phyloP scores from a whole-genome alignment of 2,113 vertebrate genomes.

The Oryctolagus cuniculus region DNA sequence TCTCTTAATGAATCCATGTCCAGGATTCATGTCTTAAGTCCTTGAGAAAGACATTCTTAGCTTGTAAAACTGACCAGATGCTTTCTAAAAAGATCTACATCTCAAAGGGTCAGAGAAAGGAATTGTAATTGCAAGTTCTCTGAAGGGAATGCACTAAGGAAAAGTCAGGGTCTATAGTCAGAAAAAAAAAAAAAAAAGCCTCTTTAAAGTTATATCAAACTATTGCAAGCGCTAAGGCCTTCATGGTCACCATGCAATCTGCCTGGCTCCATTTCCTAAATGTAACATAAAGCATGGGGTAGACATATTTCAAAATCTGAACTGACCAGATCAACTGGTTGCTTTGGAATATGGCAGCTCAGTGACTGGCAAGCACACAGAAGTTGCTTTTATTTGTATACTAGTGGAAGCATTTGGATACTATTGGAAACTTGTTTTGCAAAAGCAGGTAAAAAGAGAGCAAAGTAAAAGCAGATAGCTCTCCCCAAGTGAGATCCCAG shows the following conservation, averaged over 20 bases:
- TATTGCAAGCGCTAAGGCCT: not conserved
- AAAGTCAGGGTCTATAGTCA: not conserved
- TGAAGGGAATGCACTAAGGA: not conserved
- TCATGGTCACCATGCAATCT: no score
- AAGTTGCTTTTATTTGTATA: no score
- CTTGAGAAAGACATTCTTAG: not conserved
- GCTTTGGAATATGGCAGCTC: not conserved
- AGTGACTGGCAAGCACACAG: not conserved
- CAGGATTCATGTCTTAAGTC: not conserved
- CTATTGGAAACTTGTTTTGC: no score
- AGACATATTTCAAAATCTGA: not conserved
- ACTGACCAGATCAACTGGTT: not conserved
- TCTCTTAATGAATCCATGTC: conserved; percentile 5
- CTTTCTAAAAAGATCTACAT: not conserved
- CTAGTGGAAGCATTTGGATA: no score
- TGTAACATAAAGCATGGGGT: not conserved
- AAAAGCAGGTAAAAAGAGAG: not conserved
- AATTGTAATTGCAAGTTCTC: not conserved
- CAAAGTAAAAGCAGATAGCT: not conserved
- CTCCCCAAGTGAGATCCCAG: no score
- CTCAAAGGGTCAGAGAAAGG: not conserved
- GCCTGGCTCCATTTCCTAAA: not conserved
- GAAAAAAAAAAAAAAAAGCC: not conserved
- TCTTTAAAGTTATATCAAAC: not conserved
- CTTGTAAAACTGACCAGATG: not conserved